Evolutionary conservation across 1,140 invertebrate genomes (phyloP).

Genomic region (Zophobas morio): DNA sequence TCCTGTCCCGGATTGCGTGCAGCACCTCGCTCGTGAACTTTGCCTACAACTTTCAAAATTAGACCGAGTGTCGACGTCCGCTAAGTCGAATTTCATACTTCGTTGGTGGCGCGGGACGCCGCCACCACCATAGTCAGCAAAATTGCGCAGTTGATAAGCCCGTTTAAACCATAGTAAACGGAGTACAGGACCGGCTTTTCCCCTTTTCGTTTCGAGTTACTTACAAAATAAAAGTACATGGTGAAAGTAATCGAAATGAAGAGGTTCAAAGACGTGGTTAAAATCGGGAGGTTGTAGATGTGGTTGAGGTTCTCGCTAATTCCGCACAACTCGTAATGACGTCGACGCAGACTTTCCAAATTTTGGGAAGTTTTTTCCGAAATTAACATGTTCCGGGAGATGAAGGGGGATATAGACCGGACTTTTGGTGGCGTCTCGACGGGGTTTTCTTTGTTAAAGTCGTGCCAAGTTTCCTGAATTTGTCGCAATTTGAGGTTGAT

Average conservation of each 20-base stretch:
- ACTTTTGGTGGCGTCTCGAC: no score
- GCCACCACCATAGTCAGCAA: not conserved
- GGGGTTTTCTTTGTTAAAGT: not conserved
- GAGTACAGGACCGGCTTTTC: constrained; percentile 1
- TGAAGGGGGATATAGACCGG: no score
- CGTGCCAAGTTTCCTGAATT: not conserved
- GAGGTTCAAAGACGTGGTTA: not conserved
- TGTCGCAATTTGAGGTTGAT: constrained; percentile 21
- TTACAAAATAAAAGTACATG: constrained; percentile 19
- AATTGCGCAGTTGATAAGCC: not conserved
- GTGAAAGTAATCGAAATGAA: constrained; percentile 28
- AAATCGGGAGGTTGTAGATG: constrained; percentile 1
- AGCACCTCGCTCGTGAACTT: constrained; percentile 2
- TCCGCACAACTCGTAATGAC: constrained; percentile 4
- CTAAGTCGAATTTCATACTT: constrained; percentile 6
- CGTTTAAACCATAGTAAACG: constrained; percentile 1
- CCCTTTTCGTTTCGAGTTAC: not conserved
- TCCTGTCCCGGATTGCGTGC: constrained; percentile 4
- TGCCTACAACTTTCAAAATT: not conserved
- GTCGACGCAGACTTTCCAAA: not conserved
- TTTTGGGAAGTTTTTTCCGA: no score
- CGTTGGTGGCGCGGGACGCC: not conserved
- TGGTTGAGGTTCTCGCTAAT: not conserved
- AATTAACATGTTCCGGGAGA: constrained; percentile 19
- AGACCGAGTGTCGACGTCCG: not conserved